These are phyloP conservation scores for Saturnia japonica DNA, from an alignment of 2,888 invertebrate species.

Conservation along the genomic window DNA sequence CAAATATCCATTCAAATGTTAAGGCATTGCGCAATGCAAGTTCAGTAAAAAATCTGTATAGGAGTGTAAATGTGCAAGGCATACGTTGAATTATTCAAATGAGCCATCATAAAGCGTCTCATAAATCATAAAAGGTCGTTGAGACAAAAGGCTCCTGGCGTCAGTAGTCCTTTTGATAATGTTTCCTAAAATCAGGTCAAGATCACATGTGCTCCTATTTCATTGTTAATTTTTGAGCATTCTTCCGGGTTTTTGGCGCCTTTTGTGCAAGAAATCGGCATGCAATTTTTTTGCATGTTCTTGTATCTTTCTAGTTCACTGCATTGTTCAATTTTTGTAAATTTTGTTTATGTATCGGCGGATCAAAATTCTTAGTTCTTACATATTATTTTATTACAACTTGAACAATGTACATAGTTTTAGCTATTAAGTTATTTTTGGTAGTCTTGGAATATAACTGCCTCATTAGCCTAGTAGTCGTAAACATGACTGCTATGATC, in stretches of 20 bases:
- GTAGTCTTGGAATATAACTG: no score
- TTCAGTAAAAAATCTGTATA: slow-evolving; percentile 66
- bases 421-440: no score
- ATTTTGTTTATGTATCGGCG: not conserved
- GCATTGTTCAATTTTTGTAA: slow-evolving; percentile 44
- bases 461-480: no score
- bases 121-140: slow-evolving; percentile 77
- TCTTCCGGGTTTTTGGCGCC: slow-evolving; percentile 69
- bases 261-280: slow-evolving; percentile 57
- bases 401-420: no score
- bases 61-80: slow-evolving; percentile 75
- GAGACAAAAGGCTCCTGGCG: slow-evolving; percentile 65
- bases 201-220: slow-evolving; percentile 75
- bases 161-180: slow-evolving; percentile 62
- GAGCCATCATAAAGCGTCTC: slow-evolving; percentile 76
- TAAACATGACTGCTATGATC: no score
- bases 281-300: slow-evolving; percentile 68
- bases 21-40: slow-evolving; percentile 55
- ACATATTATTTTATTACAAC: no score
- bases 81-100: slow-evolving; percentile 76
- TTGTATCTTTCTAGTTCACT: slow-evolving; percentile 30
- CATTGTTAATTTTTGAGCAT: slow-evolving; percentile 70
- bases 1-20: slow-evolving; percentile 79
- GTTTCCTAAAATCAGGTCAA: slow-evolving; percentile 75
- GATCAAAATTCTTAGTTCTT: not conserved